Percentiles rank a stretch among this genome's conserved stretches.
phyloP scores from a whole-genome alignment of 2,888 invertebrate species.

The Iselma pallidipennis region DNA sequence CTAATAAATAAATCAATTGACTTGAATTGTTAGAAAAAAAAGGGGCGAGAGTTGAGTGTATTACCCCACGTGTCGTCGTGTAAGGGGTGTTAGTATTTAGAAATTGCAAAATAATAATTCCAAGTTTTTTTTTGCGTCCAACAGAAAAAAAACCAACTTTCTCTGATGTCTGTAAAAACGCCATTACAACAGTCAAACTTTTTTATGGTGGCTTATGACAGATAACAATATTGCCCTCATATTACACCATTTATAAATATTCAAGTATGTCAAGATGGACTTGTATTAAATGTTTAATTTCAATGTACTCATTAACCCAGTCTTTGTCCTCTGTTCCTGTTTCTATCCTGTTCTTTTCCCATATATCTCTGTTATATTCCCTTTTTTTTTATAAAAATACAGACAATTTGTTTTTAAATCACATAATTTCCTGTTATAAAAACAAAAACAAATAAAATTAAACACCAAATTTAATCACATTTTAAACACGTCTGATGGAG shows the following conservation, averaged over 20 bases:
- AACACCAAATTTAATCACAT: neutral
- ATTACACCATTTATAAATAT: constrained; percentile 26
- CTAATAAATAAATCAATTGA: neutral
- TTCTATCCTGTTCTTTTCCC: neutral
- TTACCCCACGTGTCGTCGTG: too few species aligned
- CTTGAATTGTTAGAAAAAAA: neutral
- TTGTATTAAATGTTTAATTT: constrained; percentile 12
- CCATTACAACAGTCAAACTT: neutral
- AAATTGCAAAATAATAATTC: too few species aligned
- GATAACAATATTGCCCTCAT: constrained; percentile 1
- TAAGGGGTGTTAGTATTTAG: too few species aligned
- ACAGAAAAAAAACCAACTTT: too few species aligned
- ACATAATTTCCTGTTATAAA: neutral
- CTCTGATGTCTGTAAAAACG: neutral
- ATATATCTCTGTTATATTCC: neutral
- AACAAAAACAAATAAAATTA: too few species aligned
- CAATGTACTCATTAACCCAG: constrained; percentile 20
- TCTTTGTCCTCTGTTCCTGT: neutral
- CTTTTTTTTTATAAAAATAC: neutral
- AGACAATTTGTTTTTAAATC: neutral
- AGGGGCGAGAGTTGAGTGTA: too few species aligned
- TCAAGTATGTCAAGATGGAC: constrained; percentile 20
- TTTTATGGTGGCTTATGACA: constrained; percentile 12
- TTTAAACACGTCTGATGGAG: neutral
- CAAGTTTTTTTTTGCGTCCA: too few species aligned